These are phyloP conservation scores for Corynorhinus townsendii DNA, from an alignment of 2,113 vertebrate species.

Conservation along the genomic window DNA sequence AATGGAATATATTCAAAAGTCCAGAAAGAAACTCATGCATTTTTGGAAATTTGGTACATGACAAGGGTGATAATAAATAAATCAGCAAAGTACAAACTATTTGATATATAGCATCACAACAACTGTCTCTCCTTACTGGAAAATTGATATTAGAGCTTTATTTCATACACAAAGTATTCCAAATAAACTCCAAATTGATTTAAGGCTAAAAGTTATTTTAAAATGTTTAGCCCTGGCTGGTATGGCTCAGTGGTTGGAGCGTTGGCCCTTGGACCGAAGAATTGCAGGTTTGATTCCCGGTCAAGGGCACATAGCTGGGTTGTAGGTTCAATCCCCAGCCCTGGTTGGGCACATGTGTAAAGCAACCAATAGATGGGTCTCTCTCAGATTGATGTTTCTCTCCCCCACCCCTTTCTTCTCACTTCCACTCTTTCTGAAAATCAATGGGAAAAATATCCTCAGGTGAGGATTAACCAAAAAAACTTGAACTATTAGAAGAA, in stretches of 20 bases:
- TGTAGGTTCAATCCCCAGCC: no score
- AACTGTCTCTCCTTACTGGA: background rate
- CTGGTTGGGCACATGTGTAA: no score
- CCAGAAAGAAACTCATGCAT: background rate
- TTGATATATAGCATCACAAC: background rate
- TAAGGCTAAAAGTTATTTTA: background rate
- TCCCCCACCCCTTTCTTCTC: no score
- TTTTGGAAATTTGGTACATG: background rate
- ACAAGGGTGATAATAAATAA: background rate
- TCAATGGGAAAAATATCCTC: no score
- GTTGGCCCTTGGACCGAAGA: no score
- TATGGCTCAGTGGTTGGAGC: no score
- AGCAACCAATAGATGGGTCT: no score
- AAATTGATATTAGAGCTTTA: background rate
- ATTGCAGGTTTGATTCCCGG: no score
- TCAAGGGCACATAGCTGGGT: no score
- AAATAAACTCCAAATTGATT: conserved; percentile 11
- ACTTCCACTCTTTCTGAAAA: no score
- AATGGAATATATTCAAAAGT: background rate
- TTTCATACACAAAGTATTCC: background rate
- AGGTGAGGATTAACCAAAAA: no score
- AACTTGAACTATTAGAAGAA: background rate
- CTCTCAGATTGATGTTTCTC: no score
- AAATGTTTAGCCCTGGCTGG: background rate
- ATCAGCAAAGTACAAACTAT: background rate